Evolutionary conservation across 1,140 invertebrate species (phyloP).

Genomic region (Bombus terrestris): DNA sequence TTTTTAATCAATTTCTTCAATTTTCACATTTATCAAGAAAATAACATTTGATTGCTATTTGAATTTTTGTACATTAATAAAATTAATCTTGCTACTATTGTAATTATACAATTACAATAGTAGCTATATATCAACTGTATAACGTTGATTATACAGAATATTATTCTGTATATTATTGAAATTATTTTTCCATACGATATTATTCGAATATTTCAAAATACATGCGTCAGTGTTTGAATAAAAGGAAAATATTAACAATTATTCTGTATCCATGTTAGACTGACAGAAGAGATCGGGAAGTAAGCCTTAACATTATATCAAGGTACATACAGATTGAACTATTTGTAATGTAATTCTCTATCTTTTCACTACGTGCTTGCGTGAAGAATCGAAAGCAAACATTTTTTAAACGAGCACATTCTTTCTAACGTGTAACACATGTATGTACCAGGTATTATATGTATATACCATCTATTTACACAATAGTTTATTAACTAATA

Average conservation of each 20-base stretch:
- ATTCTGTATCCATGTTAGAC: background rate
- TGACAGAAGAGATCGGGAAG: background rate
- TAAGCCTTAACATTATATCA: background rate
- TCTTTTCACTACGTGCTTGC: background rate
- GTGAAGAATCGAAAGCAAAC: background rate
- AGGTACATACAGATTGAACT: background rate
- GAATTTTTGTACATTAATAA: no score
- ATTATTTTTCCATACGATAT: no score
- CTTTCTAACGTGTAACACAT: background rate
- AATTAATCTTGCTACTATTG: no score
- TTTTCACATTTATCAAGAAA: no score
- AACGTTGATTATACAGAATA: no score
- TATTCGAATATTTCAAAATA: no score
- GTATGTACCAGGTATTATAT: background rate
- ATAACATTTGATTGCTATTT: no score
- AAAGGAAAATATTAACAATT: background rate
- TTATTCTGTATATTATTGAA: no score
- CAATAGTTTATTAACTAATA: background rate
- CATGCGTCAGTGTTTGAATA: background rate
- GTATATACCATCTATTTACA: background rate
- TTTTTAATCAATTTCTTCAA: no score
- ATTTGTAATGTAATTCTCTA: background rate
- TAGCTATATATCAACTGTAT: no score
- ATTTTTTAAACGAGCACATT: background rate
- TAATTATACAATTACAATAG: no score